Conservation (phyloP, 2,888 invertebrate genomes). For the Cheilosia vulpina region DNA sequence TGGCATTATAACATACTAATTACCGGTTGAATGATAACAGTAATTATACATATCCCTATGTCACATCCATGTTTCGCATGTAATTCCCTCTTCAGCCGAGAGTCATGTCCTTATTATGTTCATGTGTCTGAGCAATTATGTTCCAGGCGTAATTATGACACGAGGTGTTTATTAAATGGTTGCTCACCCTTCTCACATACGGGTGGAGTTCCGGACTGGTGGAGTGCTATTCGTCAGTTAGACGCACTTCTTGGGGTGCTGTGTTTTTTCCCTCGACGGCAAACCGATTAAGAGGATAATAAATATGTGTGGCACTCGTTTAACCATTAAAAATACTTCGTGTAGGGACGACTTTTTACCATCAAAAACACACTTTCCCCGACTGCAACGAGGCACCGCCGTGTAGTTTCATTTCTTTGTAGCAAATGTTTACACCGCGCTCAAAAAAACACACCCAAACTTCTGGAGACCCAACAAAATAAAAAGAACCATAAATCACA, state of each 20-base stretch:
- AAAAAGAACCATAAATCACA: conserved; percentile 63
- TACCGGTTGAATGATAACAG: conserved; percentile 70
- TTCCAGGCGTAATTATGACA: conserved; percentile 72
- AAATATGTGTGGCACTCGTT: conserved; percentile 40
- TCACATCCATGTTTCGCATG: conserved; percentile 36
- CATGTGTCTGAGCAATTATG: conserved; percentile 75
- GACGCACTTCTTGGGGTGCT: neutral
- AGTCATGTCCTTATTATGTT: conserved; percentile 74
- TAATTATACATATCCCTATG: conserved; percentile 62
- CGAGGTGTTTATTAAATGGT: conserved; percentile 72
- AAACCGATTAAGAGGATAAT: conserved; percentile 17
- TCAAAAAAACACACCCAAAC: conserved; percentile 20
- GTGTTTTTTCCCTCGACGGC: neutral
- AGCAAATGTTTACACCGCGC: conserved; percentile 27
- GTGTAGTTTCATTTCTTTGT: neutral
- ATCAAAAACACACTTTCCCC: too few species aligned
- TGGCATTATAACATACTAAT: conserved; percentile 58
- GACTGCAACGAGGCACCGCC: neutral
- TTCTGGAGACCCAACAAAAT: conserved; percentile 12
- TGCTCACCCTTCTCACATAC: neutral
- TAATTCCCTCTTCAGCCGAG: conserved; percentile 30
- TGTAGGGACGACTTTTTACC: neutral
- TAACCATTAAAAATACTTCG: neutral
- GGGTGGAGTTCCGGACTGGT: neutral
- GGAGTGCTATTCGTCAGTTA: neutral